These are phyloP conservation scores for Hippasteria phrygiana DNA, from an alignment of 53 echinoderm and acorn worm species.

Conservation along the genomic window DNA sequence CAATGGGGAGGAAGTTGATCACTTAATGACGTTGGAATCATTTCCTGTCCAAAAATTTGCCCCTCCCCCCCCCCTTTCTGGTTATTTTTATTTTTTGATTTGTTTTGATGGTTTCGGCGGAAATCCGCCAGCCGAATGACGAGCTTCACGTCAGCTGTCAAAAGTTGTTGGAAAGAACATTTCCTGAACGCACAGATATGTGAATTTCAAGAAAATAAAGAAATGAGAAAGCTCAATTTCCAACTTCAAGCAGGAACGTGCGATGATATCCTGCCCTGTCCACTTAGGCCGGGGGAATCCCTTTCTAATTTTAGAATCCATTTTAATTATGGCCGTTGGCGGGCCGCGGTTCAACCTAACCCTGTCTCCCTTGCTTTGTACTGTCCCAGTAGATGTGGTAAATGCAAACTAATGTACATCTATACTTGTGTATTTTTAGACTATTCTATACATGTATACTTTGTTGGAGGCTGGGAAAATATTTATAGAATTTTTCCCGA, in stretches of 20 bases:
- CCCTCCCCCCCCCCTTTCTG: background rate
- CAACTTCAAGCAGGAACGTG: background rate
- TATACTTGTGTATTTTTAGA: conserved; percentile 51
- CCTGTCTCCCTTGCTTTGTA: background rate
- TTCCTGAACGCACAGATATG: background rate
- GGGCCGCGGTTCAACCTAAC: background rate
- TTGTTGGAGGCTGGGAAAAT: background rate
- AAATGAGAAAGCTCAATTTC: background rate
- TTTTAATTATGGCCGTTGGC: conserved; percentile 51
- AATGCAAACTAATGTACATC: conserved; percentile 11
- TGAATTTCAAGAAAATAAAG: background rate
- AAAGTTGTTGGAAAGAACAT: background rate
- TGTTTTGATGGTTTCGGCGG: background rate
- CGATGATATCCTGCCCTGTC: too few relatives aligned
- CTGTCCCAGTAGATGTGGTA: conserved; percentile 8
- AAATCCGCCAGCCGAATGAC: background rate
- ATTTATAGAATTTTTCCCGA: conserved; percentile 24
- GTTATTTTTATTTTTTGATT: too few relatives aligned
- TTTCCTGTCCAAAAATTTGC: conserved; percentile 6
- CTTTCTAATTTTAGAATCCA: conserved; percentile 58
- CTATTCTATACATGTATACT: conserved; percentile 2
- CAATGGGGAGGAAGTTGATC: background rate
- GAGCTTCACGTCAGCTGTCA: background rate
- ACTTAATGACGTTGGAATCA: background rate
- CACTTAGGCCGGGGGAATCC: conserved; percentile 22